Conservation (phyloP, 64 coral and sea anemone genomes). For the Pocillopora damicornis region DNA sequence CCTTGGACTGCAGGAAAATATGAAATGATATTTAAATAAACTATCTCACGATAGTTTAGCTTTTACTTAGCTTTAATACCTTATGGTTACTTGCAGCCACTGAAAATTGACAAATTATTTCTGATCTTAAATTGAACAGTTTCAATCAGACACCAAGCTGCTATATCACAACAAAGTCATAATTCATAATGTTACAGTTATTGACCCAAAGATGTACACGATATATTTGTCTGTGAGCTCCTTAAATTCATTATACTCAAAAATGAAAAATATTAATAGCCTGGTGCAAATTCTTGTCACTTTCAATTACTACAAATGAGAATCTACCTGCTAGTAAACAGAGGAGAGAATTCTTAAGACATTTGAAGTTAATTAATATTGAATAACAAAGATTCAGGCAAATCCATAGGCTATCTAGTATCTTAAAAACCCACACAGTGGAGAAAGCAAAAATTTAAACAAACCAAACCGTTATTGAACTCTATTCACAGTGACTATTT, state of each 20-base stretch:
- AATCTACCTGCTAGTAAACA: background rate
- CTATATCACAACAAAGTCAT: background rate
- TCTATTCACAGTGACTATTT: background rate
- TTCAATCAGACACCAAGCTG: background rate
- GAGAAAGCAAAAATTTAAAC: background rate
- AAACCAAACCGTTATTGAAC: background rate
- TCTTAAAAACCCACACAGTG: background rate
- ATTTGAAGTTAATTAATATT: constrained; percentile 16
- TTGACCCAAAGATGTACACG: background rate
- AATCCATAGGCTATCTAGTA: background rate
- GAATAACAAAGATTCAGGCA: background rate
- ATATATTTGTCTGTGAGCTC: background rate
- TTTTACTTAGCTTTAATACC: background rate
- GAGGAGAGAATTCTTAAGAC: background rate
- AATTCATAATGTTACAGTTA: background rate
- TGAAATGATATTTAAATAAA: background rate
- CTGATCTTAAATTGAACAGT: background rate
- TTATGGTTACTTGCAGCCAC: background rate
- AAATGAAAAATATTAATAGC: background rate
- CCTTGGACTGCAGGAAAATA: constrained; percentile 64
- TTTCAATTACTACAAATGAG: background rate
- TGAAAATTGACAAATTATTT: background rate
- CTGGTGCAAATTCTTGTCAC: background rate
- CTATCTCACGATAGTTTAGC: background rate
- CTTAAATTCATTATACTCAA: background rate